phyloP scores from a whole-genome alignment of 1,140 invertebrate species.

The Drosophila azteca region DNA sequence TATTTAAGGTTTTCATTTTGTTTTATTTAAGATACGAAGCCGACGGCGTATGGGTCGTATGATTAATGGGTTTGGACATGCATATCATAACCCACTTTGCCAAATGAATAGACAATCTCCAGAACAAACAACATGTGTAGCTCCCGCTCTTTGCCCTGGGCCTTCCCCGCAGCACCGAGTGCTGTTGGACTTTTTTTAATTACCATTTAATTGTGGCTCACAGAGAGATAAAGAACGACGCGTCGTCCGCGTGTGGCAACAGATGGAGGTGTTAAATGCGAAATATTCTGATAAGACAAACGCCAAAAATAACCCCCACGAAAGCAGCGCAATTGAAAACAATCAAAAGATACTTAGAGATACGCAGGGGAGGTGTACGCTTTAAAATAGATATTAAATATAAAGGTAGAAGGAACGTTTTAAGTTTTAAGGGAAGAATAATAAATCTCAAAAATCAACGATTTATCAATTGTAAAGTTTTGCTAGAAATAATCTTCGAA shows the following conservation, averaged over 20 bases:
- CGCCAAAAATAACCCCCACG: slow-evolving; percentile 12
- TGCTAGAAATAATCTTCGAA: too few relatives aligned
- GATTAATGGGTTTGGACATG: slow-evolving; percentile 1
- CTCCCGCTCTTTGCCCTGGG: slow-evolving; percentile 7
- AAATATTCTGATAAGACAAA: slow-evolving; percentile 50
- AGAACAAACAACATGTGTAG: not conserved
- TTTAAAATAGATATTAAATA: not conserved
- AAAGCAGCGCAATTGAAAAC: slow-evolving; percentile 27
- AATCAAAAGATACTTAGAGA: slow-evolving; percentile 64
- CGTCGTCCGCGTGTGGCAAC: slow-evolving; percentile 12
- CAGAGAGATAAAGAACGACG: slow-evolving; percentile 16
- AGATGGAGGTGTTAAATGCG: slow-evolving; percentile 33
- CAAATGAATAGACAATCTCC: slow-evolving; percentile 9
- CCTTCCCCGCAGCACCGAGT: not conserved
- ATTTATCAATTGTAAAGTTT: too few relatives aligned
- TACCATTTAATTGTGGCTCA: slow-evolving; percentile 62
- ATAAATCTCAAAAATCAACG: too few relatives aligned
- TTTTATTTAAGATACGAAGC: slow-evolving; percentile 8
- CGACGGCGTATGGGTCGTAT: slow-evolving; percentile 1
- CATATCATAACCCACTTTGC: slow-evolving; percentile 3
- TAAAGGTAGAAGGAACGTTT: too few relatives aligned
- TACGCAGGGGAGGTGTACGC: not conserved
- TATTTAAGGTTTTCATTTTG: slow-evolving; percentile 15
- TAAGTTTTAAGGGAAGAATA: too few relatives aligned
- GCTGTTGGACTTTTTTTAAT: slow-evolving; percentile 52